Evolutionary conservation across 2,888 invertebrate genomes (phyloP).

Genomic region (Cephus sareptanus): DNA sequence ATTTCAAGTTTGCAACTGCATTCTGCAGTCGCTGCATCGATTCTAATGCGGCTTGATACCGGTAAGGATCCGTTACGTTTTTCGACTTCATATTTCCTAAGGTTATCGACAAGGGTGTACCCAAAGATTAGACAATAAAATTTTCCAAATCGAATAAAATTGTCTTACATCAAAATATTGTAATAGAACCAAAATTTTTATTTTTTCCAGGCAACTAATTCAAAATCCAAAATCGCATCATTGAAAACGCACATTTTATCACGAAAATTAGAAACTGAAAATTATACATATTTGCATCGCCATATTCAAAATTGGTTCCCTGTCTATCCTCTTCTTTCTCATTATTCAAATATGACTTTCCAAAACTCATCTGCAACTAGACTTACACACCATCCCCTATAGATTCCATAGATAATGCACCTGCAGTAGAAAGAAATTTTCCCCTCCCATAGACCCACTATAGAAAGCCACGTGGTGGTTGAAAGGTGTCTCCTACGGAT

Average conservation of each 20-base stretch:
- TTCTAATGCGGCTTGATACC: not conserved
- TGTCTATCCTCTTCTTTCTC: not conserved
- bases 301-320: not conserved
- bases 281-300: not conserved
- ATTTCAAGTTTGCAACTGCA: not conserved
- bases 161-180: not conserved
- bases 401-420: not conserved
- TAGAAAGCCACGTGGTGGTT: not conserved
- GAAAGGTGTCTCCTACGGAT: conserved; percentile 40
- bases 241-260: not conserved
- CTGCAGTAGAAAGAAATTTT: not conserved
- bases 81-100: not conserved
- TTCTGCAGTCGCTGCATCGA: not conserved
- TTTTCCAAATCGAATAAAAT: not conserved
- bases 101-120: too few species aligned
- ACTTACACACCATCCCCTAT: conserved; percentile 10
- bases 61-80: not conserved
- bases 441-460: not conserved
- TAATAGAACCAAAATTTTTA: not conserved
- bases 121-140: not conserved
- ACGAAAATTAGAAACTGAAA: not conserved
- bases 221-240: not conserved
- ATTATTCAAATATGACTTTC: not conserved
- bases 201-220: not conserved
- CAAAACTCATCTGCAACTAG: not conserved